Evolutionary conservation across 2,113 vertebrate genomes (phyloP), one percentile per base, ranked within the genome.

Genomic region (Toxotes chatareus): DNA sequence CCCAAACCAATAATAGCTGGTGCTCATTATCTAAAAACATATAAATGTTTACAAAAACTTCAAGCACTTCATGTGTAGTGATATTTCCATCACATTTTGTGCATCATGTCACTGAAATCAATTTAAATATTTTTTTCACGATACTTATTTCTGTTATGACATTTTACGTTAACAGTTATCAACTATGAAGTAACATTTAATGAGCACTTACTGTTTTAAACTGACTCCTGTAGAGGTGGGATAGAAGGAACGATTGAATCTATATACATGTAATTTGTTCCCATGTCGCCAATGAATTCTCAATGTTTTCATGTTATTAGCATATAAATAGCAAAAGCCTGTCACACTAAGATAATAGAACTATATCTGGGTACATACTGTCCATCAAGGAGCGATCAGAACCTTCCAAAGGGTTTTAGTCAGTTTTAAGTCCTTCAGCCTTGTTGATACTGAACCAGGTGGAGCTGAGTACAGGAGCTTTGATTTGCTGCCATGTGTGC

Each of bases 271-370:
- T 12, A 23, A 14, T 56, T 64, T 46, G 51, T 66, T 76, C 27
- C 51, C 44, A 21, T 21, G 4, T 57, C 40, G 6, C 38, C 17
- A 27, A 14, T 27, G 23, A 3, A 21, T 55, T 55, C 19, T 34
- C 21, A 40, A 46, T 12, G 10, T 31, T 60, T 34, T 51, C 16
- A 16, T 59, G 59, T 65, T n/a, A 80, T 64, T 56, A 57, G 49
- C 49, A 71, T 46, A 56, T 66, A 46, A 36, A 57, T 46, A 7
- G 27, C 17, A 66, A 47, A 59, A 57, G 11, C 17, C 34, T 10
- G 11, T 51, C 16, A 44, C n/a, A 70, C 4, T 32, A 7, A n/a
- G 61, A 51, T 1, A 17, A 32, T 7, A 13, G 8, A 68, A 47
- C 65, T 61, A 31, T 14, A 61, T 78, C 21, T 34, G 7, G 7